Evolutionary conservation across 1,140 invertebrate genomes (phyloP), one percentile per base, ranked within the genome.

Genomic region (Neoseiulus cucumeris): DNA sequence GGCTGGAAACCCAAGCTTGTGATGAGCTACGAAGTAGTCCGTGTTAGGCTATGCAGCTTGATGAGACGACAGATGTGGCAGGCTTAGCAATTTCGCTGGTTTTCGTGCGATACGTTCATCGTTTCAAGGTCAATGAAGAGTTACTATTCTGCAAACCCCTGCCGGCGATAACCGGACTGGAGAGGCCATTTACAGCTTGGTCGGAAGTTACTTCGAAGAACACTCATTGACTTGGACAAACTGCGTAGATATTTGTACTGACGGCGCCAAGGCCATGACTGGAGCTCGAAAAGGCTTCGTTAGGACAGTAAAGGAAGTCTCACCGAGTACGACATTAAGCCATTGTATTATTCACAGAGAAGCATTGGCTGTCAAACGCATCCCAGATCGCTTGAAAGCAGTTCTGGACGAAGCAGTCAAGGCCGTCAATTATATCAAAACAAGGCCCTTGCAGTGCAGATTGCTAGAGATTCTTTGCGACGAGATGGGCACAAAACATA

Each of bases 331-430:
- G 44, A 68, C 66, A 69, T 65, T 30, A 42, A 71, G 67, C 9
- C 72, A 72, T 65, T 72, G 69, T 66, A 66, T 67, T 51, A 59
- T 73, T 65, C 72, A 73, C 65, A 67, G 70, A 66, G 51, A 73
- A 67, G 42, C 64, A 14, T 68, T 71, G 44, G 70, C 69, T 42
- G 65, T 33, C 18, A 68, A 69, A 45, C 68, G 67, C 42, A 68
- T 71, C 20, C 59, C 70, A 45, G 28, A 55, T 64, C 65, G 66
- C n/a, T 65, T 72, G 44, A 67, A 70, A 39, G 44, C 64, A 33
- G 66, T 68, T 64, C 42, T 71, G 47, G 68, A 67, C 59, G 59
- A 66, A 44, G 59, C 65, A 14, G 68, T 71, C 20, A 70, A 68
- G 68, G 44, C 69, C n/a, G 66, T 73, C 17, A 73, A 71, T 65